phyloP scores from a whole-genome alignment of 2,888 invertebrate species.

The Troides oblongomaculatus region DNA sequence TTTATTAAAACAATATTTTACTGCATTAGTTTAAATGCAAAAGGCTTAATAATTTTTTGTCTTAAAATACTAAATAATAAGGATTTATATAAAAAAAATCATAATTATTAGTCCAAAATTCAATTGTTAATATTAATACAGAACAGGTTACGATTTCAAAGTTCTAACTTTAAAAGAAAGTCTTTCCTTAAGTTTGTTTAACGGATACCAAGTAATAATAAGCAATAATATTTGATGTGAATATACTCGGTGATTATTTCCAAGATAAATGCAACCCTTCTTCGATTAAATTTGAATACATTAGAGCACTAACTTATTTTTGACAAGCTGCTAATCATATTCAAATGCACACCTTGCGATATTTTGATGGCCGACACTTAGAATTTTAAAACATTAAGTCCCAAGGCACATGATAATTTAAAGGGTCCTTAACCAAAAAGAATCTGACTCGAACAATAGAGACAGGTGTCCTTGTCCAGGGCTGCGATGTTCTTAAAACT shows the following conservation, averaged over 20 bases:
- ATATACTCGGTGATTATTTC: conserved; percentile 43
- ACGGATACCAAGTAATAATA: conserved; percentile 11
- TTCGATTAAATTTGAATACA: conserved; percentile 68
- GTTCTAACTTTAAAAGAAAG: background rate
- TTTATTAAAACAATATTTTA: too few relatives aligned
- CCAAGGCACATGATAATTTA: conserved; percentile 60
- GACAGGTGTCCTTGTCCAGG: conserved; percentile 44
- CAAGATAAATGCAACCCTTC: conserved; percentile 63
- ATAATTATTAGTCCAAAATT: background rate
- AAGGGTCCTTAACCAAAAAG: conserved; percentile 60
- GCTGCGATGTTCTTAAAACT: conserved; percentile 32
- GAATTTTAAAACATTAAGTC: conserved; percentile 67
- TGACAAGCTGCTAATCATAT: conserved; percentile 81
- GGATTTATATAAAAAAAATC: too few relatives aligned
- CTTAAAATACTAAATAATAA: too few relatives aligned
- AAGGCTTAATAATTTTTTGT: too few relatives aligned
- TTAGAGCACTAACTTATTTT: conserved; percentile 69
- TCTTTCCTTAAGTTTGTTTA: background rate
- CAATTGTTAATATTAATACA: background rate
- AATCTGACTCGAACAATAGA: conserved; percentile 55
- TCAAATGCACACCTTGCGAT: conserved; percentile 74
- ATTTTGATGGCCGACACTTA: conserved; percentile 59
- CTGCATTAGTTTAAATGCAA: too few relatives aligned
- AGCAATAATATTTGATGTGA: conserved; percentile 22
- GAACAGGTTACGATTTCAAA: background rate